phyloP scores from a whole-genome alignment of 2,113 vertebrate species.

The Petrocephalus zakoni region DNA sequence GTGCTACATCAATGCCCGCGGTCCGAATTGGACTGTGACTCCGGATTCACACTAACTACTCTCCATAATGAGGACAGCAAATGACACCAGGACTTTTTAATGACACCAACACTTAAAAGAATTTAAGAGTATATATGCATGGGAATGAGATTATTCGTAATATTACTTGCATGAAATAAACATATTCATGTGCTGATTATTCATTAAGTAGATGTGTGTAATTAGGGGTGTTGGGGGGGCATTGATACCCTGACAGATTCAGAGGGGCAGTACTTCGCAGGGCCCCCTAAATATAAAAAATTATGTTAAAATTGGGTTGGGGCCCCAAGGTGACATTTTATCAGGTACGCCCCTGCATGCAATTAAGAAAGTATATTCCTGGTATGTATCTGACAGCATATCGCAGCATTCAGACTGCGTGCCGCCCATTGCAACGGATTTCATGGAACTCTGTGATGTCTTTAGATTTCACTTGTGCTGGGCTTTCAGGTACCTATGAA shows the following conservation, averaged over 20 bases:
- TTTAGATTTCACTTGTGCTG: not conserved
- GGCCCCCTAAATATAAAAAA: not conserved
- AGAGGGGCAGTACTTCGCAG: not conserved
- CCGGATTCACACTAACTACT: not conserved
- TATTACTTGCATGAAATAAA: not conserved
- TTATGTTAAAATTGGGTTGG: not conserved
- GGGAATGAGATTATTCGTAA: not conserved
- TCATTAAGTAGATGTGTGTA: not conserved
- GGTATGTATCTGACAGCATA: not conserved
- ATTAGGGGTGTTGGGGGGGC: not conserved
- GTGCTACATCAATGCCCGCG: constrained; percentile 14
- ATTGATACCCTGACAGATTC: not conserved
- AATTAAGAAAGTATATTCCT: not conserved
- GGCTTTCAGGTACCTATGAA: not conserved
- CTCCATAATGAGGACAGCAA: constrained; percentile 14
- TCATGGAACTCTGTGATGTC: not conserved
- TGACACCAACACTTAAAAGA: not conserved
- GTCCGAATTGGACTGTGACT: not conserved
- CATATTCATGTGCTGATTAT: not conserved
- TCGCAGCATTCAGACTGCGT: not conserved
- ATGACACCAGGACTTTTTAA: not conserved
- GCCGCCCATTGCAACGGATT: not conserved
- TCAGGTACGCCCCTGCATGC: not conserved
- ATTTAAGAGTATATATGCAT: not conserved
- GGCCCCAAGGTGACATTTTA: not conserved